Base-by-base conservation (phyloP, 2,888 invertebrate species). In the Troilus luridus region DNA sequence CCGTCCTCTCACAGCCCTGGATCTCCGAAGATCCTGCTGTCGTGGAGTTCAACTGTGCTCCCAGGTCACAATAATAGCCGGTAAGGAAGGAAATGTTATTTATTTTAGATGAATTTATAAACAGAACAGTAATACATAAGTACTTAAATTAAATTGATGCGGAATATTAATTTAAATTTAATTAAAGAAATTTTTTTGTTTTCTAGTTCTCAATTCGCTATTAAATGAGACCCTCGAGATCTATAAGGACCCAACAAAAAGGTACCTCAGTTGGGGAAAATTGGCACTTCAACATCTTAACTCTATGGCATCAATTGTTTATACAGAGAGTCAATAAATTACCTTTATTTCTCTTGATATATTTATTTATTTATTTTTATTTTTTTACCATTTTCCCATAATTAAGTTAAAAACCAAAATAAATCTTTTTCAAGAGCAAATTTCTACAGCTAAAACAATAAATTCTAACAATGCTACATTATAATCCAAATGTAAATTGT, bases 1-100 rank as follows among this genome's bases (percentile, higher is more conserved):
- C 27, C 17, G 7, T 91, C n/a, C 24, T 91, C 58, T 88, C 88
- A 54, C 91, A 91, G 56, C 91, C 91, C 12, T 91, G 91, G 91
- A 89, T 91, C 17, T 88, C 88, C 14, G 24, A 62, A 41, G 88
- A 91, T 41, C 88, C 88, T 6, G n/a, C 54, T 27, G 41, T 89
- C 11, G 14, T 11, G 5, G 89, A 89, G 54, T 89, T 89, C 54
- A 64, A 62, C 21, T 89, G 89, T 54, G 85, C 58, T 54, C 85
- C 85, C 56, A 85, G 56, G 56, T n/a, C 85, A 85, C 56, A 11
- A 5, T 3, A 77, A 17, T 77, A 77, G 41, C 72, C 41, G 72
- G 72, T 77, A 77, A 41, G 72, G 17, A 77, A 5, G 41, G 6
- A 14, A 27, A 27, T 41, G 41, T 41, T 41, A 19, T 17, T 17